phyloP scores from a whole-genome alignment of 1,140 invertebrate species.

The Gryllus bimaculatus region DNA sequence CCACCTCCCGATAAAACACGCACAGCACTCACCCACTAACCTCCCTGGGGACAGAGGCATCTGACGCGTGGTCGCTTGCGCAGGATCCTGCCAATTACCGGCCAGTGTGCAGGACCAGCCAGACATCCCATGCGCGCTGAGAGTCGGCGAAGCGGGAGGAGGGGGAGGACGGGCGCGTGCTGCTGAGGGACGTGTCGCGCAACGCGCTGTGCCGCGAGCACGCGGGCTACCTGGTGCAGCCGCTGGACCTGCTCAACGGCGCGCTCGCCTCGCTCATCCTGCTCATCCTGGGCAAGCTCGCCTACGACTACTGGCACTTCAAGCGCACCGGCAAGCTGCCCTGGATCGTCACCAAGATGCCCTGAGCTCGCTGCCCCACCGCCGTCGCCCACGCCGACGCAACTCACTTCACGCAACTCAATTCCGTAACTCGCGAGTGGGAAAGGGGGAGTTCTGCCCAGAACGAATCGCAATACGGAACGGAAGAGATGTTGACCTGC shows the following conservation, averaged over 20 bases:
- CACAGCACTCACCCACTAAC: too few relatives aligned
- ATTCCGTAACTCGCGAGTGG: too few relatives aligned
- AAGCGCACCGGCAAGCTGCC: constrained; percentile 67
- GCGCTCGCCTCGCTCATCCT: constrained; percentile 56
- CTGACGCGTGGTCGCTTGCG: too few relatives aligned
- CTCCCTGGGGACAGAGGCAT: too few relatives aligned
- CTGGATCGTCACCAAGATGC: constrained; percentile 67
- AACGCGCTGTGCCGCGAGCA: constrained; percentile 52
- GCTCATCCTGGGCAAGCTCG: constrained; percentile 57
- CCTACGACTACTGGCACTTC: constrained; percentile 72
- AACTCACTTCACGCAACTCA: too few relatives aligned
- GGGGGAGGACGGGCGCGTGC: constrained; percentile 26
- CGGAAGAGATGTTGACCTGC: too few relatives aligned
- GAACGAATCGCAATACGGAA: too few relatives aligned
- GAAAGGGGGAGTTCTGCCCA: too few relatives aligned
- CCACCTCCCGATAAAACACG: too few relatives aligned
- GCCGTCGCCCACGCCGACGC: too few relatives aligned
- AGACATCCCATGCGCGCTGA: constrained; percentile 19
- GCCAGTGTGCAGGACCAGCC: constrained; percentile 25
- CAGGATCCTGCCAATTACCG: constrained; percentile 27
- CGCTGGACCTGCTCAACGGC: constrained; percentile 62
- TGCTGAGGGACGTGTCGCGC: constrained; percentile 57
- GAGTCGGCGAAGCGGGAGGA: not conserved
- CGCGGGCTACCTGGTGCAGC: constrained; percentile 42
- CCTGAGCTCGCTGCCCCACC: constrained; percentile 38